Base-by-base conservation (phyloP, 1,140 invertebrate species). In the Zeugodacus cucurbitae region DNA sequence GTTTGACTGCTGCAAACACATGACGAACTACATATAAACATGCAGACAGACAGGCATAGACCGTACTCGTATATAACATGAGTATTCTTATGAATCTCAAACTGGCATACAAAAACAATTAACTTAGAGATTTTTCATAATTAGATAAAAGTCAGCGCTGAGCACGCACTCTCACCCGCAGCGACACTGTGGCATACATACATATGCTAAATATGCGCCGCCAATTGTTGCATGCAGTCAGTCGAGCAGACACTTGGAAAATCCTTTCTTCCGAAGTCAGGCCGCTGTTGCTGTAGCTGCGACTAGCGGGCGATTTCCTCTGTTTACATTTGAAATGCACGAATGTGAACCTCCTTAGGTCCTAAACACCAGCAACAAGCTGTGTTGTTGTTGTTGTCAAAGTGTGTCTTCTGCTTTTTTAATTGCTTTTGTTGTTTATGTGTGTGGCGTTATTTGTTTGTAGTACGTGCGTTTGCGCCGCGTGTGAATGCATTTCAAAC, bases 301-400 rank as follows among this genome's bases (percentile, higher is more conserved):
- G 29, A 67, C 29, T 67, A 67, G 29, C 64, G 10, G 1, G 67
- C 67, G 67, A 48, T n/a, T 82, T 48, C 74, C 37, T 82, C 11
- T 54, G 74, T 82, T 82, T 44, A 82, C 74, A 82, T 82, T 54
- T 82, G n/a, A 82, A 82, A 82, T 82, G 41, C 74, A 26, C n/a
- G 70, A 29, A 41, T 20, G 70, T 20, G 70, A 5, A 22, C 34
- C 70, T 74, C 14, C 70, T 41, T 70, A 32, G 8, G 34, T 34
- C 64, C 26, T 32, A 67, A 74, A 41, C 5, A 41, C 10, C 29
- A 74, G 22, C 5, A 41, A 4, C 17, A n/a, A 4, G 2, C 22
- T 82, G 41, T 11, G 64, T 67, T 34, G 64, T 67, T 67, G 64
- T 67, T 67, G 64, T 62, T 62, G 58, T 62, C 8, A 62, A 62